These are phyloP conservation scores for Ochropleura plecta DNA, from an alignment of 2,888 invertebrate genomes.

Conservation along the genomic window DNA sequence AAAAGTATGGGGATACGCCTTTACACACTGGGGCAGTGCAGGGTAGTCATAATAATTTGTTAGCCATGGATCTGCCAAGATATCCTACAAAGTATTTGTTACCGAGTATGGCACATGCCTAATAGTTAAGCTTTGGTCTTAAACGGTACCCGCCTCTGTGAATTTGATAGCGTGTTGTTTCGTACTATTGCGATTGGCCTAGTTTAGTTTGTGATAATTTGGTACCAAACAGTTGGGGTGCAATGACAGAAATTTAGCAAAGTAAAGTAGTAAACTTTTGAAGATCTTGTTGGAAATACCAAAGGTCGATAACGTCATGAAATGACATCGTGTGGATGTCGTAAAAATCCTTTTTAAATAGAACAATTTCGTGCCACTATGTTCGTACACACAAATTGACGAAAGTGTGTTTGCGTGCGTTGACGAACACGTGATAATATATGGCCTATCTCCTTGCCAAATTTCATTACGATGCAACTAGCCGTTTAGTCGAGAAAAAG, in stretches of 20 bases:
- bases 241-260: constrained; percentile 2
- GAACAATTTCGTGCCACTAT: too few relatives aligned
- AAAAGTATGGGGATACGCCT: too few relatives aligned
- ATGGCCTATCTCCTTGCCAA: too few relatives aligned
- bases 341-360: background rate
- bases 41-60: background rate
- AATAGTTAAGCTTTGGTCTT: background rate
- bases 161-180: too few relatives aligned
- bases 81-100: background rate
- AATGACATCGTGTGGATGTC: background rate
- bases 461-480: too few relatives aligned
- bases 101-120: background rate
- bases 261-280: background rate
- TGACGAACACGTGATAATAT: too few relatives aligned
- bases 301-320: background rate
- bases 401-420: too few relatives aligned
- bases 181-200: background rate
- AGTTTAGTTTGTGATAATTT: background rate
- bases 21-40: background rate
- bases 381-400: too few relatives aligned
- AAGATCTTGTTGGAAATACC: background rate
- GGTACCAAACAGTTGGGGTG: background rate
- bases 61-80: background rate
- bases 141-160: background rate
- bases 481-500: too few relatives aligned